These are phyloP conservation scores for Drosophila meridionalis DNA, from an alignment of 2,888 invertebrate genomes.

Conservation along the genomic window DNA sequence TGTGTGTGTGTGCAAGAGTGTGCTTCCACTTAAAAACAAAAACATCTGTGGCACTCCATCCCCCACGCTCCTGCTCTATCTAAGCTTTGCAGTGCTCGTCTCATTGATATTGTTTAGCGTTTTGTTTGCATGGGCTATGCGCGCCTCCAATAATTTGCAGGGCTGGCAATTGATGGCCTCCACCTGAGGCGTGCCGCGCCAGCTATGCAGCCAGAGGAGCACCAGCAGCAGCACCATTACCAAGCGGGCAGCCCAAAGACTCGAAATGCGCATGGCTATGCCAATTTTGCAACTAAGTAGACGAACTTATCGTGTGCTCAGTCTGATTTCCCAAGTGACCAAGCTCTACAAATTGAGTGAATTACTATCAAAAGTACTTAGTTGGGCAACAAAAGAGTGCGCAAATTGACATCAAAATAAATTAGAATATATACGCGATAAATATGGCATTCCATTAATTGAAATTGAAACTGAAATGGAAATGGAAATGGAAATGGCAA, in stretches of 20 bases:
- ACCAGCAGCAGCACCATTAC: constrained; percentile 9
- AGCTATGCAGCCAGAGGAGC: constrained; percentile 42
- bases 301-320: constrained; percentile 44
- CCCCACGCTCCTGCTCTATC: constrained; percentile 1
- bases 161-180: constrained; percentile 65
- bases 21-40: constrained; percentile 38
- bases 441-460: constrained; percentile 40
- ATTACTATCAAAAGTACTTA: constrained; percentile 43
- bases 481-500: background rate
- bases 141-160: constrained; percentile 65
- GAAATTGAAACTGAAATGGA: constrained; percentile 22
- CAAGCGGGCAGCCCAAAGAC: constrained; percentile 17
- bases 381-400: constrained; percentile 40
- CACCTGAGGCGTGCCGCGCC: constrained; percentile 13
- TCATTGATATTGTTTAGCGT: constrained; percentile 37
- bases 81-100: constrained; percentile 25
- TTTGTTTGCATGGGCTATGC: constrained; percentile 56
- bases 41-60: constrained; percentile 26
- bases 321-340: constrained; percentile 63
- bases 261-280: constrained; percentile 44
- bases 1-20: constrained; percentile 8
- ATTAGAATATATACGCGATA: constrained; percentile 14
- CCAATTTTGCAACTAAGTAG: constrained; percentile 44
- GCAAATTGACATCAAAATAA: constrained; percentile 18
- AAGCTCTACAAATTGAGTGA: constrained; percentile 56